Percentiles rank a stretch among this genome's conserved stretches.
Conservation (phyloP, 1,140 invertebrate genomes). For the Drosophila eugracilis region DNA sequence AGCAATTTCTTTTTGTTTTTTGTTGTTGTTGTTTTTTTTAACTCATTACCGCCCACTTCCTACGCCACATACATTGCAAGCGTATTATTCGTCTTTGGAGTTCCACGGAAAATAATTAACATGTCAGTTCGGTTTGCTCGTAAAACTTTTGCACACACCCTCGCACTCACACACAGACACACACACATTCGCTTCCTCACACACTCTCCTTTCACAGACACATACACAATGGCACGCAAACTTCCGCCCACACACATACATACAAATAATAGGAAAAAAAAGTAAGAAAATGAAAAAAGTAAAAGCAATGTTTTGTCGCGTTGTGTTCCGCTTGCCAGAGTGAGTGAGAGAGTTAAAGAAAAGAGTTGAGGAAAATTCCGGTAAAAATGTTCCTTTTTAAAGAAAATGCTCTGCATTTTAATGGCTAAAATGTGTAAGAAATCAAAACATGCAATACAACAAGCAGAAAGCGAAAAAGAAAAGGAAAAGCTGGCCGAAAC, state of each 20-base stretch:
- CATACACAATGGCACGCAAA: constrained; percentile 10
- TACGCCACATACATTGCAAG: constrained; percentile 16
- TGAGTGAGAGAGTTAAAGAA: constrained; percentile 6
- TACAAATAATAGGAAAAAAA: background rate
- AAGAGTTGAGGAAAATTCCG: constrained; percentile 38
- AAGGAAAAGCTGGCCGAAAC: constrained; percentile 22
- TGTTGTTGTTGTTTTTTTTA: too few species aligned
- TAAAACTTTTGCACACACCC: constrained; percentile 37
- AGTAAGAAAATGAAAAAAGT: background rate
- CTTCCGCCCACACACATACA: constrained; percentile 10
- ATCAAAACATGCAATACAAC: constrained; percentile 50
- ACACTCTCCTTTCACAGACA: too few species aligned
- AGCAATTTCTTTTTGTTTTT: constrained; percentile 1
- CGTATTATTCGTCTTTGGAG: constrained; percentile 37
- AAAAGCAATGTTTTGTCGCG: constrained; percentile 8
- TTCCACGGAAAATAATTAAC: constrained; percentile 62
- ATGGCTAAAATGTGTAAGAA: constrained; percentile 69
- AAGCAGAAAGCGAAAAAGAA: too few species aligned
- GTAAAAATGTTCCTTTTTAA: constrained; percentile 40
- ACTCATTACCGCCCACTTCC: constrained; percentile 20
- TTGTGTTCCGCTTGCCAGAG: constrained; percentile 19
- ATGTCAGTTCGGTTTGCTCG: constrained; percentile 53
- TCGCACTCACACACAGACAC: constrained; percentile 1
- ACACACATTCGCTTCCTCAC: background rate
- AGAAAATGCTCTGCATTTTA: constrained; percentile 51